Percentiles rank a stretch among this genome's conserved stretches.
These are phyloP conservation scores for Stenoptilia bipunctidactyla DNA, from an alignment of 2,888 invertebrate genomes.

Conservation along the genomic window DNA sequence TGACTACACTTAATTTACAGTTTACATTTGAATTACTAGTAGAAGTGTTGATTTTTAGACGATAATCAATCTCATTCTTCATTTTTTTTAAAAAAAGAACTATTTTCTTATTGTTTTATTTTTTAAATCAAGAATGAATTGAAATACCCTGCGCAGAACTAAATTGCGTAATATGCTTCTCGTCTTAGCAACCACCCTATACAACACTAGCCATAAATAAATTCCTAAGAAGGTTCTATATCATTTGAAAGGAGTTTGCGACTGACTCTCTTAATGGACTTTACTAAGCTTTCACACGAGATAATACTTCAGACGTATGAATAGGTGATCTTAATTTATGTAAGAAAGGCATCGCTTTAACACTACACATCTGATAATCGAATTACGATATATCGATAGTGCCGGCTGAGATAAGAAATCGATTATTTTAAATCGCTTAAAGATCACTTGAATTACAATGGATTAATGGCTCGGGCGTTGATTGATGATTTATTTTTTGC, in stretches of 20 bases:
- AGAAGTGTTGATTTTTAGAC: too few species aligned
- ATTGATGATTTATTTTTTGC: too few species aligned
- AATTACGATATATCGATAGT: constrained; percentile 52
- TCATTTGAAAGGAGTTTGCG: constrained; percentile 42
- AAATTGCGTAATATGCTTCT: too few species aligned
- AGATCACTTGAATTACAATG: too few species aligned
- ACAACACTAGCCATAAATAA: constrained; percentile 26
- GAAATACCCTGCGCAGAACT: too few species aligned
- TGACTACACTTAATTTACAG: constrained; percentile 39
- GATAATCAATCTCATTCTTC: too few species aligned
- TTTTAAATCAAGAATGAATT: too few species aligned
- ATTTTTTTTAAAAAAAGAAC: too few species aligned
- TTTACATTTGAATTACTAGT: too few species aligned
- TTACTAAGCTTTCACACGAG: constrained; percentile 51
- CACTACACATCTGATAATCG: constrained; percentile 48
- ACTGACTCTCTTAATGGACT: constrained; percentile 52
- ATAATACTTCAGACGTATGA: constrained; percentile 57
- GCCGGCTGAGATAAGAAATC: constrained; percentile 30
- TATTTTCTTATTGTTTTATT: too few species aligned
- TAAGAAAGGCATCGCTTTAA: constrained; percentile 48
- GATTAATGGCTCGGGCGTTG: too few species aligned
- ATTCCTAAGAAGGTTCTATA: background rate
- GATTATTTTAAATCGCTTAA: background rate
- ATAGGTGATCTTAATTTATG: constrained; percentile 67
- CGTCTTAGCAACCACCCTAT: too few species aligned